These are phyloP conservation scores for Acrocyrtus sp. DNA, from an alignment of 2,888 invertebrate species.

Conservation along the genomic window DNA sequence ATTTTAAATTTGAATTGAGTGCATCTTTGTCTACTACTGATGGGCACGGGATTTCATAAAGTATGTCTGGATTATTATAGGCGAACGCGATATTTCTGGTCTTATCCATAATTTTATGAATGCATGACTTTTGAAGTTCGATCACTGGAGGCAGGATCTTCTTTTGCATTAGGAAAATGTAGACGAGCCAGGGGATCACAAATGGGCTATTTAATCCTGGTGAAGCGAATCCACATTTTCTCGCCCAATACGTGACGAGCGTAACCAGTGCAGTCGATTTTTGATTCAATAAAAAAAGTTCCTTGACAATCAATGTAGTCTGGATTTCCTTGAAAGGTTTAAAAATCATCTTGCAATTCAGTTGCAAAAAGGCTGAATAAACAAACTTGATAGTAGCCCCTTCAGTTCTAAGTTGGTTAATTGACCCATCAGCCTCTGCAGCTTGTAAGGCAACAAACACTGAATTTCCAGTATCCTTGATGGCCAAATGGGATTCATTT, in stretches of 20 bases:
- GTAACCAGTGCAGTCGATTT: background rate
- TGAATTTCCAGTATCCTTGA: background rate
- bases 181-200: background rate
- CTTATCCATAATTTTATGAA: background rate
- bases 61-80: background rate
- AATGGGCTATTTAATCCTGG: background rate
- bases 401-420: background rate
- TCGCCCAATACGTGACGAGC: constrained; percentile 3
- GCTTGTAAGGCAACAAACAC: background rate
- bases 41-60: background rate
- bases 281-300: constrained; percentile 1
- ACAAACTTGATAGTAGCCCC: background rate
- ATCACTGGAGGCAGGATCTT: background rate
- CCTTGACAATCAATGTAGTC: constrained; percentile 1
- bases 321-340: background rate
- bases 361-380: background rate
- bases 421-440: background rate
- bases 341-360: background rate
- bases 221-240: background rate
- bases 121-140: background rate
- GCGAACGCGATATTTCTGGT: background rate
- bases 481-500: background rate
- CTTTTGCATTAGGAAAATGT: background rate
- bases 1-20: background rate
- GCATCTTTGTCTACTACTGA: background rate